A percentile compares a stretch with the other conserved stretches of the same genome.
Conservation (phyloP, 2,113 vertebrate species). For the Gasterosteus aculeatus region DNA sequence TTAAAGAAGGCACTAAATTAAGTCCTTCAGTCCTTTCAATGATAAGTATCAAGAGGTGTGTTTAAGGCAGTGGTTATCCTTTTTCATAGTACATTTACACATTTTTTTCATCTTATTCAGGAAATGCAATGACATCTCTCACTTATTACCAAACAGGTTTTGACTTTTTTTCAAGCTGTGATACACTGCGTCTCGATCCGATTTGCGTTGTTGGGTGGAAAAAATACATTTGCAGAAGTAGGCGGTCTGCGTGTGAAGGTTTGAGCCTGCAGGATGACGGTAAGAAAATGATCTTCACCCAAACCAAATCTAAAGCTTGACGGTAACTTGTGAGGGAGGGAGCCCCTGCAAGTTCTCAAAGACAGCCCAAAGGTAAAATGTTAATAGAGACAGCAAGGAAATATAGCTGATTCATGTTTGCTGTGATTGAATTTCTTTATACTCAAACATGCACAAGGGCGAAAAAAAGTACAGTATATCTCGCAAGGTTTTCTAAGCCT, state of each 20-base stretch:
- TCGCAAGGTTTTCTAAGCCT: constrained; percentile 38
- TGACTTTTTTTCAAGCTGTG: constrained; percentile 24
- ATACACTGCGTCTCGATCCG: constrained; percentile 33
- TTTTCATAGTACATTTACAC: constrained; percentile 54
- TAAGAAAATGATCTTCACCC: constrained; percentile 54
- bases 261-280: constrained; percentile 55
- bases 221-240: constrained; percentile 36
- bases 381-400: constrained; percentile 47
- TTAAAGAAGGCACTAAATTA: constrained; percentile 71
- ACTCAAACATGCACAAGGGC: constrained; percentile 26
- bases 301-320: constrained; percentile 42
- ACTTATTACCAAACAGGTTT: constrained; percentile 46
- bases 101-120: constrained; percentile 42
- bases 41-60: constrained; percentile 54
- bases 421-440: constrained; percentile 37
- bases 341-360: constrained; percentile 54
- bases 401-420: constrained; percentile 51
- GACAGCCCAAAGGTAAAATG: constrained; percentile 53
- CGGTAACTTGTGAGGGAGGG: constrained; percentile 48
- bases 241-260: constrained; percentile 43
- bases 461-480: constrained; percentile 11
- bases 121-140: constrained; percentile 52
- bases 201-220: constrained; percentile 28
- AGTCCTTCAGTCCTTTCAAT: constrained; percentile 70
- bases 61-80: constrained; percentile 81